Evolutionary conservation across 2,797 vertebrate genomes (phyloP), one percentile per base, ranked within the genome.

Genomic region (Takifugu rubripes): DNA sequence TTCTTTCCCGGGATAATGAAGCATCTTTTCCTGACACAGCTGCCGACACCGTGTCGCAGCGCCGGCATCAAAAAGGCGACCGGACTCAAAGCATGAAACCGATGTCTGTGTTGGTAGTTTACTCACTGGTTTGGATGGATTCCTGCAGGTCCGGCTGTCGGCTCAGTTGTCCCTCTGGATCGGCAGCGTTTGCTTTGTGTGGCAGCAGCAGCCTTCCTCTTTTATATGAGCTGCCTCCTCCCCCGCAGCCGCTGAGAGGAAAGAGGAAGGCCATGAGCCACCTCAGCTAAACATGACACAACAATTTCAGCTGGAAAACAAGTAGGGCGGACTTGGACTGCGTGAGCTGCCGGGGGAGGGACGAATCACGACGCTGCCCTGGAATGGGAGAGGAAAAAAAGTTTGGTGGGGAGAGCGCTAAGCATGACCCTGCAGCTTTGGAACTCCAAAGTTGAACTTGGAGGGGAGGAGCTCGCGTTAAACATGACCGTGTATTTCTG

Each of bases 211-310:
- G 16, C 15, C 67, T 27, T 52, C 26, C 24, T n/a, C 36, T 68
- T 86, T 83, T 89, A 87, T 86, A 86, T 0, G 0, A 0, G 40
- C 14, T 51, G 72, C 68, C 84, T 75, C 80, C 85, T 74, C 87
- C 85, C 69, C 43, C 9, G 7, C 47, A 50, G 53, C 61, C 53
- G 61, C 70, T 51, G 66, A 70, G 62, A 52, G 54, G 81, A 86
- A 89, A 88, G 84, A 89, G 88, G 86, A 91, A 87, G 40, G 47
- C 67, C 63, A 59, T 50, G 49, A 67, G 16, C 31, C 2, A 33
- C 27, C 52, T 47, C 52, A 36, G 72, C 83, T 75, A 82, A 90
- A 72, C 87, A 14, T 90, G 85, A 90, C 54, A 6, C 5, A 24
- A 75, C 89, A 89, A 67, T 56, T 79, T 80, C 61, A 65, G 42